These are phyloP conservation scores for Champsocephalus esox DNA, from an alignment of 2,797 vertebrate genomes.

Conservation along the genomic window DNA sequence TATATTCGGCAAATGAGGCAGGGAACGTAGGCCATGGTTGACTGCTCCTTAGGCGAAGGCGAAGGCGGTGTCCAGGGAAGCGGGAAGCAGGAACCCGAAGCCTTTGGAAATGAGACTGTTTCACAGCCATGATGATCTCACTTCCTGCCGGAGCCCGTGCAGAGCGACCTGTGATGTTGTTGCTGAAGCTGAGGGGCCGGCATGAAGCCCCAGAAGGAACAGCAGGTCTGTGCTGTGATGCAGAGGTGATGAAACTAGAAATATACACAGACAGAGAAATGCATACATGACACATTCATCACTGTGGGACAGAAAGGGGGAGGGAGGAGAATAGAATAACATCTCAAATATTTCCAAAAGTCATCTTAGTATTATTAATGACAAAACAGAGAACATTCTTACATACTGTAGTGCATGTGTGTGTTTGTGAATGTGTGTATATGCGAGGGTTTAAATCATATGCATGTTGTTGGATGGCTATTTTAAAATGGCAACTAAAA, in stretches of 20 bases:
- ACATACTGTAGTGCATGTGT: not conserved
- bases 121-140: constrained; percentile 65
- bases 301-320: constrained; percentile 1
- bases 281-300: constrained; percentile 19
- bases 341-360: constrained; percentile 15
- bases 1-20: constrained; percentile 77
- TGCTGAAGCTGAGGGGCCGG: constrained; percentile 28
- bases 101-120: constrained; percentile 51
- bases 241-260: constrained; percentile 25
- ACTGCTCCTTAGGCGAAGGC: constrained; percentile 62
- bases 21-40: constrained; percentile 62
- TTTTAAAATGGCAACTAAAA: constrained; percentile 32
- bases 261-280: constrained; percentile 26
- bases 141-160: constrained; percentile 53
- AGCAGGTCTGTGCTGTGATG: constrained; percentile 23
- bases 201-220: constrained; percentile 24
- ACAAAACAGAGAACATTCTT: constrained; percentile 6
- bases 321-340: constrained; percentile 17
- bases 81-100: constrained; percentile 44
- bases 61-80: constrained; percentile 55
- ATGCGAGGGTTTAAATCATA: constrained; percentile 5
- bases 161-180: constrained; percentile 54
- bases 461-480: constrained; percentile 25
- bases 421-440: constrained; percentile 8
- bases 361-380: constrained; percentile 25